phyloP scores from a whole-genome alignment of 2,113 vertebrate genomes.

The Mobula hypostoma region DNA sequence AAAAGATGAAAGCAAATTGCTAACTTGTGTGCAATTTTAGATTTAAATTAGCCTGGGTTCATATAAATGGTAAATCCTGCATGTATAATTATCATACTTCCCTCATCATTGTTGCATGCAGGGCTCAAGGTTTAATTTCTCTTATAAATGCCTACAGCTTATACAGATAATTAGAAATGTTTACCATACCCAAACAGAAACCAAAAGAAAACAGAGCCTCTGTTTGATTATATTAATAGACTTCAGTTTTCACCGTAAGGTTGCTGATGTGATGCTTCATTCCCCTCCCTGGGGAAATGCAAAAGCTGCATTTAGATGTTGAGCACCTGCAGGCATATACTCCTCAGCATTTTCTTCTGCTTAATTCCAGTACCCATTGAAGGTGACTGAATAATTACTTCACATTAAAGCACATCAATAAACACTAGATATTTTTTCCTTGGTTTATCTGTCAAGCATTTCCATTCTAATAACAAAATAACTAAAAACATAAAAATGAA shows the following conservation, averaged over 20 bases:
- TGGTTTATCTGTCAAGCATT: not conserved
- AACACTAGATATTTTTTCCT: not conserved
- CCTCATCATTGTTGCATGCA: not conserved
- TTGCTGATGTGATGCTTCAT: not conserved
- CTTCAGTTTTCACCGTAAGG: not conserved
- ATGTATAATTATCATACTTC: not conserved
- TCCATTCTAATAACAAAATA: not conserved
- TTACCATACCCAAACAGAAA: not conserved
- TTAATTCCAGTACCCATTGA: not conserved
- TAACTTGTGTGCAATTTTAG: not conserved
- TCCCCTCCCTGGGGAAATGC: not conserved
- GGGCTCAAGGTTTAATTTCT: not conserved
- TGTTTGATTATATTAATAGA: conserved; percentile 17
- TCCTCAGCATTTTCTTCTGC: not conserved
- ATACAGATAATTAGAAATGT: conserved; percentile 3
- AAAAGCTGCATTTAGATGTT: not conserved
- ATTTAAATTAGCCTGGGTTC: not conserved
- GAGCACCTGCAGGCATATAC: not conserved
- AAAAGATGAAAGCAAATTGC: not conserved
- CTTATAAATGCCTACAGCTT: not conserved
- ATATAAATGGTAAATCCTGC: not conserved
- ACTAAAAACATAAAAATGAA: not conserved
- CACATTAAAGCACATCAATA: not conserved
- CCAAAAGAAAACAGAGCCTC: not conserved
- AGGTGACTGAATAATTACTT: not conserved